Conservation (phyloP, 1,140 invertebrate species). For the Belonocnema kinseyi region DNA sequence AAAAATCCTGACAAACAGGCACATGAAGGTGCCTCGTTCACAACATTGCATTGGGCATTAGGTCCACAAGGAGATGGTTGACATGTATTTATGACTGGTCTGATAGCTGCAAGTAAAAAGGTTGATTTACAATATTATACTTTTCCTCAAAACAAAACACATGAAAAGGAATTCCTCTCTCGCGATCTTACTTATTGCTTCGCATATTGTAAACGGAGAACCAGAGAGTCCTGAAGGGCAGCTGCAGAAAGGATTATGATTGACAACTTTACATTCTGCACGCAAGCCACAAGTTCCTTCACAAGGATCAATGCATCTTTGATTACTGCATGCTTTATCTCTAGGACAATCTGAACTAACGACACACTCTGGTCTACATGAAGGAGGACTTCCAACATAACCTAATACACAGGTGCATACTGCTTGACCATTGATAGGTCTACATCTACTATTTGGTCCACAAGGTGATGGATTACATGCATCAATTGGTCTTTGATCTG, state of each 20-base stretch:
- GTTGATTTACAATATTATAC: slow-evolving; percentile 8
- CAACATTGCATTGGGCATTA: slow-evolving; percentile 80
- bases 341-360: slow-evolving; percentile 76
- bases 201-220: slow-evolving; percentile 76
- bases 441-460: slow-evolving; percentile 72
- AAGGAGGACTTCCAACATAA: slow-evolving; percentile 74
- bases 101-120: slow-evolving; percentile 59
- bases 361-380: slow-evolving; percentile 74
- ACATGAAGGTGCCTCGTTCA: slow-evolving; percentile 80
- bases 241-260: slow-evolving; percentile 60
- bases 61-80: slow-evolving; percentile 82
- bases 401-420: slow-evolving; percentile 76
- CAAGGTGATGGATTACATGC: slow-evolving; percentile 77
- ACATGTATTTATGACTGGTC: slow-evolving; percentile 76
- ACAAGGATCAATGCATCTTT: slow-evolving; percentile 78
- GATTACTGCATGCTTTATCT: slow-evolving; percentile 74
- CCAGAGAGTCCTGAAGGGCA: slow-evolving; percentile 74
- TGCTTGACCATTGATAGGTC: slow-evolving; percentile 43
- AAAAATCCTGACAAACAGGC: slow-evolving; percentile 80
- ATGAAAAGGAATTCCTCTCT: slow-evolving; percentile 22
- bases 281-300: slow-evolving; percentile 77
- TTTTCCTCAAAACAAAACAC: not conserved
- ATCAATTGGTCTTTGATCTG: slow-evolving; percentile 60
- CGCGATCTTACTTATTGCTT: slow-evolving; percentile 76
- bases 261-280: slow-evolving; percentile 77